A percentile compares a stretch with the other conserved stretches of the same genome.
These are phyloP conservation scores for Microtus richardsoni DNA, from an alignment of 2,113 vertebrate species.

Conservation along the genomic window DNA sequence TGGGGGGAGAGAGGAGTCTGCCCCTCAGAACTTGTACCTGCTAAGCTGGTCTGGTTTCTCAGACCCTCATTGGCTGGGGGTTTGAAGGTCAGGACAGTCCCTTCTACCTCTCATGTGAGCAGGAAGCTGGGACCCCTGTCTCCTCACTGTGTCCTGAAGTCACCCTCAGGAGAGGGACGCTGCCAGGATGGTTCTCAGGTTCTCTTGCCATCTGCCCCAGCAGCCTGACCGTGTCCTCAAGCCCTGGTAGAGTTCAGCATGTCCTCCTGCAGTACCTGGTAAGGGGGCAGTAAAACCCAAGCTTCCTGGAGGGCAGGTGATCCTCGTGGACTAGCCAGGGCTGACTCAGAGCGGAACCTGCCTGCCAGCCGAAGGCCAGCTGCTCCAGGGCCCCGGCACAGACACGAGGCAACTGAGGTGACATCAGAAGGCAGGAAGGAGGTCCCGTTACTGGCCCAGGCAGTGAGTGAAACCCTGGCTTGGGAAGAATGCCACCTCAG, in stretches of 20 bases:
- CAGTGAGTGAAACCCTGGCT: conserved; percentile 26
- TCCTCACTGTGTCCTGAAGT: background rate
- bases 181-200: background rate
- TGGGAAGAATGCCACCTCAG: conserved; percentile 40
- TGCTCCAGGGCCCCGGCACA: background rate
- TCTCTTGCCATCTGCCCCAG: background rate
- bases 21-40: background rate
- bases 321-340: conserved; percentile 5
- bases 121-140: background rate
- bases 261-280: conserved; percentile 60
- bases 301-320: conserved; percentile 65
- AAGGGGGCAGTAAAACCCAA: conserved; percentile 38
- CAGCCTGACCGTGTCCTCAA: conserved; percentile 8
- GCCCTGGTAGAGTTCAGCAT: conserved; percentile 35
- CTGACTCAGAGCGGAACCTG: conserved; percentile 64
- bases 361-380: background rate
- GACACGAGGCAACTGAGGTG: background rate
- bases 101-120: background rate
- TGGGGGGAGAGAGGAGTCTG: background rate
- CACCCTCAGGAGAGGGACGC: background rate
- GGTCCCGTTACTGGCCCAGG: background rate
- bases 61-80: background rate
- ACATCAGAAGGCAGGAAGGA: background rate
- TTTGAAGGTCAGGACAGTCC: background rate
- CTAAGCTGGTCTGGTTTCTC: background rate